Conservation (phyloP, 1,140 invertebrate genomes). For the Pollicipes pollicipes region DNA sequence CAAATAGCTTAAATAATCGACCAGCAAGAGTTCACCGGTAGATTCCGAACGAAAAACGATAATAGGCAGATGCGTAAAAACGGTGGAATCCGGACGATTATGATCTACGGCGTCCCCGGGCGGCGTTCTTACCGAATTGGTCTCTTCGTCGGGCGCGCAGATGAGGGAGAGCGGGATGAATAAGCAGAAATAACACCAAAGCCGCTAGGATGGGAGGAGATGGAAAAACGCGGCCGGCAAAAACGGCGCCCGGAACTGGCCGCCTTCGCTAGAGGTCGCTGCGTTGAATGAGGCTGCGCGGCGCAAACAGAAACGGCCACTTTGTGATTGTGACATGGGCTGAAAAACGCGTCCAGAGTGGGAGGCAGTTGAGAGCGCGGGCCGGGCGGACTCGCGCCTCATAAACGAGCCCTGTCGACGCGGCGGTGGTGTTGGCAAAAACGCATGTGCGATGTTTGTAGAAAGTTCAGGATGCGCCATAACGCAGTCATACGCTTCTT, state of each 20-base stretch:
- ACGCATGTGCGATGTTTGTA: neutral
- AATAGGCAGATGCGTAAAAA: neutral
- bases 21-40: neutral
- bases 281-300: neutral
- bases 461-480: neutral
- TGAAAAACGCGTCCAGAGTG: neutral
- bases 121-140: neutral
- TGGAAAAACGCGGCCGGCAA: neutral
- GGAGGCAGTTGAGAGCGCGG: neutral
- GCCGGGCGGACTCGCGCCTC: too few species aligned
- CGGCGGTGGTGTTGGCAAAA: neutral
- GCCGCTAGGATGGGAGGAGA: neutral
- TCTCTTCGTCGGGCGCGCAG: neutral
- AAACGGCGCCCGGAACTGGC: neutral
- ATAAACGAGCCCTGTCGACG: neutral
- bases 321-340: neutral
- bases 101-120: neutral
- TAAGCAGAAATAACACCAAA: constrained; percentile 2
- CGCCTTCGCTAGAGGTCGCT: neutral
- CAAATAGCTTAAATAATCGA: neutral
- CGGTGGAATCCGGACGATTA: neutral
- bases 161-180: neutral
- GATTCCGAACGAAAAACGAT: neutral
- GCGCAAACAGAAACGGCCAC: neutral
- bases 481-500: neutral